Percentiles rank a stretch among this genome's conserved stretches.
These are phyloP conservation scores for Coracias cyanogaster DNA, from an alignment of 2,797 vertebrate species.

Conservation along the genomic window DNA sequence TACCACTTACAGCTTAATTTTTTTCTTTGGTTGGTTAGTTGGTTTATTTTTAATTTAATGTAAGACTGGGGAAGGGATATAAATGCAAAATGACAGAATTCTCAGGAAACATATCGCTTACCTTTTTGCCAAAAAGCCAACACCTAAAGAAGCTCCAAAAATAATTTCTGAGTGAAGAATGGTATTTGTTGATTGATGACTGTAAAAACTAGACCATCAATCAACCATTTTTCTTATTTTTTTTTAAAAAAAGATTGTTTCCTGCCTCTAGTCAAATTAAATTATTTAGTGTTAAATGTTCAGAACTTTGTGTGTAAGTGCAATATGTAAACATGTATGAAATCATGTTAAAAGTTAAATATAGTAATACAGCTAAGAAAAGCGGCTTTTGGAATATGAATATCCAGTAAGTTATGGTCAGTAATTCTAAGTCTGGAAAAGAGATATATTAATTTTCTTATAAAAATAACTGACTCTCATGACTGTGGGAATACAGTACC, in stretches of 20 bases:
- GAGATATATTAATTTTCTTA: conserved; percentile 38
- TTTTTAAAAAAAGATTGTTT: conserved; percentile 4
- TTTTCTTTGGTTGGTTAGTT: not conserved
- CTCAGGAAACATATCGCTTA: conserved; percentile 80
- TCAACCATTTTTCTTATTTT: conserved; percentile 64
- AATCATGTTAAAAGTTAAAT: conserved; percentile 65
- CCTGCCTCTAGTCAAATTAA: conserved; percentile 69
- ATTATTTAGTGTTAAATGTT: conserved; percentile 73
- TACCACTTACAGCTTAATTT: conserved; percentile 49
- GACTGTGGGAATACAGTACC: conserved; percentile 33
- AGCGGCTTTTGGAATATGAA: conserved; percentile 62
- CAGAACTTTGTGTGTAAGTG: conserved; percentile 76
- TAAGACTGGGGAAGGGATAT: conserved; percentile 61
- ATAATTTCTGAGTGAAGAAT: conserved; percentile 71
- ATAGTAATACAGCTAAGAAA: conserved; percentile 46
- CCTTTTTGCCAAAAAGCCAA: conserved; percentile 81
- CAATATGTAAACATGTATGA: conserved; percentile 75
- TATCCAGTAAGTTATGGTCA: conserved; percentile 60
- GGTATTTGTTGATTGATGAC: conserved; percentile 69
- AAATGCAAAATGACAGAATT: conserved; percentile 63
- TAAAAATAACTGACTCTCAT: not conserved
- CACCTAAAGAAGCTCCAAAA: conserved; percentile 66
- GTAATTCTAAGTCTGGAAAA: conserved; percentile 61
- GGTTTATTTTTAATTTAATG: conserved; percentile 62
- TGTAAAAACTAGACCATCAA: conserved; percentile 70